These are phyloP conservation scores for Mirounga angustirostris DNA, from an alignment of 2,113 vertebrate genomes.

Conservation along the genomic window DNA sequence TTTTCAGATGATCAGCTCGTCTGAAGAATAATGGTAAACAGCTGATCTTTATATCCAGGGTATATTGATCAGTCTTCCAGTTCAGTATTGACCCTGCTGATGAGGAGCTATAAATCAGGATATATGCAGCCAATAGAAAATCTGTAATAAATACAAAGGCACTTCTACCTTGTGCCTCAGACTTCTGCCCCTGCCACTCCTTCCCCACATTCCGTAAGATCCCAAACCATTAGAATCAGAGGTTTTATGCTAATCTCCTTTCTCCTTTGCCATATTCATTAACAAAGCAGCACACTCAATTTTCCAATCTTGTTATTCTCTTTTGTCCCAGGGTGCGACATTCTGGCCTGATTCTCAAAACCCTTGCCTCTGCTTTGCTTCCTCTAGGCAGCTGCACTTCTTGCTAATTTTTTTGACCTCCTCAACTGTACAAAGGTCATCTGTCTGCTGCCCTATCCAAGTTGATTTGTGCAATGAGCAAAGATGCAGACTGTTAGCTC, in stretches of 20 bases:
- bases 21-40: not conserved
- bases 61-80: not conserved
- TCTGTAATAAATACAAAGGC: not conserved
- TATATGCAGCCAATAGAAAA: not conserved
- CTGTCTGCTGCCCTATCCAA: not conserved
- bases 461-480: not conserved
- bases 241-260: not conserved
- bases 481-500: not conserved
- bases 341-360: not conserved
- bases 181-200: not conserved
- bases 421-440: not conserved
- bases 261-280: not conserved
- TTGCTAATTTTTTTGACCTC: slow-evolving; percentile 53
- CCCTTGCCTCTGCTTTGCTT: not conserved
- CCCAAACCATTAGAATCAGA: not conserved
- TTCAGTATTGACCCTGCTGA: not conserved
- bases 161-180: not conserved
- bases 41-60: not conserved
- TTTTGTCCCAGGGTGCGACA: not conserved
- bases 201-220: not conserved
- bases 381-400: not conserved
- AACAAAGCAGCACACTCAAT: not conserved
- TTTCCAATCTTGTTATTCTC: slow-evolving; percentile 1
- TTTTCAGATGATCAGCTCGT: not conserved
- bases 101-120: not conserved